Conservation (phyloP, 2,888 invertebrate genomes). For the Volucella inflata region DNA sequence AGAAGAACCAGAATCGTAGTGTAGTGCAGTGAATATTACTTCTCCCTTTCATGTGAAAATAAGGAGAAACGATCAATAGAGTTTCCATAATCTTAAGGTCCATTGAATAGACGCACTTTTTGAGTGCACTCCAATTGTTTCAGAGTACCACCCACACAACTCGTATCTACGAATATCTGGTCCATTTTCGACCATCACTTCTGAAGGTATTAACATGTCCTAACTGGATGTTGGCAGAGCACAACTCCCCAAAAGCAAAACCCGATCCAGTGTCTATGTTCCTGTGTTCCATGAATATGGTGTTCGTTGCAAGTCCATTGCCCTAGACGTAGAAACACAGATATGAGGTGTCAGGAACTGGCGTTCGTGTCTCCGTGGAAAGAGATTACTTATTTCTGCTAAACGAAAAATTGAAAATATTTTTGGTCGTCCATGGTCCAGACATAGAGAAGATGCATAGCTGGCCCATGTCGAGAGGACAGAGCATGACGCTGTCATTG, state of each 20-base stretch:
- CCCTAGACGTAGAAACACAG: not conserved
- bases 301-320: not conserved
- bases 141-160: too few species aligned
- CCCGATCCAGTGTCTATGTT: too few species aligned
- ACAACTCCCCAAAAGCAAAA: not conserved
- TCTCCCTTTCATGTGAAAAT: not conserved
- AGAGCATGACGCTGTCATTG: conserved; percentile 38
- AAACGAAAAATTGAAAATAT: conserved; percentile 12
- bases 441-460: conserved; percentile 1
- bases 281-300: too few species aligned
- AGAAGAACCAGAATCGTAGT: conserved; percentile 4
- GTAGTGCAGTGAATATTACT: not conserved
- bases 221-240: not conserved
- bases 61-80: conserved; percentile 7
- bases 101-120: conserved; percentile 43
- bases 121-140: not conserved
- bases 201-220: conserved; percentile 38
- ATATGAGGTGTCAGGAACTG: conserved; percentile 33
- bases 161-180: not conserved
- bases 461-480: not conserved
- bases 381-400: conserved; percentile 22
- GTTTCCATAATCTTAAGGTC: conserved; percentile 37
- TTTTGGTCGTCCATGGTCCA: conserved; percentile 21
- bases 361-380: conserved; percentile 21
- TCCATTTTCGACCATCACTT: conserved; percentile 14